These are phyloP conservation scores for Lepidurus apus DNA, from an alignment of 1,140 invertebrate genomes.

Conservation along the genomic window DNA sequence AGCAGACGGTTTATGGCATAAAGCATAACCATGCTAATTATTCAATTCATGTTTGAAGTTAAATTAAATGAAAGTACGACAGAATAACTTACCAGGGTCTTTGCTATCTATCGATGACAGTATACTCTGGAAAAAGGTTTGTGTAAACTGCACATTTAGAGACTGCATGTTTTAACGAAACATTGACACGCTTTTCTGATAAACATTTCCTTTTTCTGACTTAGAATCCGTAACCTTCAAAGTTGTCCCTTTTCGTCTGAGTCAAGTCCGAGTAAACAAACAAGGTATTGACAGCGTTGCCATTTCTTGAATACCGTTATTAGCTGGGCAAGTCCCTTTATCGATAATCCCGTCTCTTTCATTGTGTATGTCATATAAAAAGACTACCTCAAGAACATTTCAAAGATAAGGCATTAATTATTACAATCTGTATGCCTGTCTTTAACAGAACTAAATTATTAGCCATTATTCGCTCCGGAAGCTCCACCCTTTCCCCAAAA, in stretches of 20 bases:
- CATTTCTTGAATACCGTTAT: background rate
- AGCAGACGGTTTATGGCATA: background rate
- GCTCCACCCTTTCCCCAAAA: too few species aligned
- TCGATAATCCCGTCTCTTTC: too few species aligned
- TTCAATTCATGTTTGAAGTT: background rate
- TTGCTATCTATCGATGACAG: conserved; percentile 57
- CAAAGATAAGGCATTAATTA: too few species aligned
- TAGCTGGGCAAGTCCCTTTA: too few species aligned
- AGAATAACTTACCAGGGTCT: conserved; percentile 52
- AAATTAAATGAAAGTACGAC: conserved; percentile 2
- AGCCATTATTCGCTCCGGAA: too few species aligned
- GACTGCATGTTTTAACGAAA: background rate
- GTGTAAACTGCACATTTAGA: conserved; percentile 51
- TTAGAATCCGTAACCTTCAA: background rate
- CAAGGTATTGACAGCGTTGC: background rate
- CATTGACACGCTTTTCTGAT: background rate
- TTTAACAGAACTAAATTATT: too few species aligned
- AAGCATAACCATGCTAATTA: background rate
- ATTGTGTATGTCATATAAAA: too few species aligned
- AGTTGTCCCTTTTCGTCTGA: background rate
- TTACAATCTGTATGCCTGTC: too few species aligned
- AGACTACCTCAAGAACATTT: too few species aligned
- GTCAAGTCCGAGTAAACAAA: conserved; percentile 6
- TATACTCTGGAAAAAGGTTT: conserved; percentile 62
- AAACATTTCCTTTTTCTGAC: background rate